A percentile compares a stretch with the other conserved stretches of the same genome.
Conservation (phyloP, 2,888 invertebrate species). For the Muschampia staudingeri region DNA sequence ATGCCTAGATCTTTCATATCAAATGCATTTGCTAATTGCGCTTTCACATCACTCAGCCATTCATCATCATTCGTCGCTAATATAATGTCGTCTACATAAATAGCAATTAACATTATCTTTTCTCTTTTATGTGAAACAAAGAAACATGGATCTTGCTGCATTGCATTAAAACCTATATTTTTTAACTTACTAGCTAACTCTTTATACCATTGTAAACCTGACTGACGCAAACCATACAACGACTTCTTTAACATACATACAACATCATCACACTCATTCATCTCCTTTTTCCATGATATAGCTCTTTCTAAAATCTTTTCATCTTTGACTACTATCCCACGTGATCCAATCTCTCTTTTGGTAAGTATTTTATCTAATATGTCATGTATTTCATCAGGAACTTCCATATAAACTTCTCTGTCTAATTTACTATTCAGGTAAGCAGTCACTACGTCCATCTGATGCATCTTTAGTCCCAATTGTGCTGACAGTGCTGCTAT, state of each 20-base stretch:
- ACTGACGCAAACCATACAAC: constrained; percentile 43
- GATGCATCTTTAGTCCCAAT: constrained; percentile 48
- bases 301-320: background rate
- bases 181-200: constrained; percentile 51
- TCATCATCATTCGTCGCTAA: background rate
- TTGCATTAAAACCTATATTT: constrained; percentile 45
- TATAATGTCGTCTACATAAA: constrained; percentile 21
- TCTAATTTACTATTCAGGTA: constrained; percentile 59
- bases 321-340: background rate
- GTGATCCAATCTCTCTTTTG: background rate
- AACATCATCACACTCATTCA: constrained; percentile 13
- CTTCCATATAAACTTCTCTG: constrained; percentile 49
- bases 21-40: background rate
- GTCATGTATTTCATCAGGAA: constrained; percentile 14
- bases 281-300: background rate
- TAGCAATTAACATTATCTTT: constrained; percentile 9
- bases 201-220: constrained; percentile 60
- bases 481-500: constrained; percentile 55
- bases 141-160: constrained; percentile 7
- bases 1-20: background rate
- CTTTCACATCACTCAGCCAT: background rate
- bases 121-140: background rate
- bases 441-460: constrained; percentile 61
- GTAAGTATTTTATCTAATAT: constrained; percentile 13
- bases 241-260: constrained; percentile 26